phyloP scores from a whole-genome alignment of 2,797 vertebrate genomes.

The Peromyscus eremicus region DNA sequence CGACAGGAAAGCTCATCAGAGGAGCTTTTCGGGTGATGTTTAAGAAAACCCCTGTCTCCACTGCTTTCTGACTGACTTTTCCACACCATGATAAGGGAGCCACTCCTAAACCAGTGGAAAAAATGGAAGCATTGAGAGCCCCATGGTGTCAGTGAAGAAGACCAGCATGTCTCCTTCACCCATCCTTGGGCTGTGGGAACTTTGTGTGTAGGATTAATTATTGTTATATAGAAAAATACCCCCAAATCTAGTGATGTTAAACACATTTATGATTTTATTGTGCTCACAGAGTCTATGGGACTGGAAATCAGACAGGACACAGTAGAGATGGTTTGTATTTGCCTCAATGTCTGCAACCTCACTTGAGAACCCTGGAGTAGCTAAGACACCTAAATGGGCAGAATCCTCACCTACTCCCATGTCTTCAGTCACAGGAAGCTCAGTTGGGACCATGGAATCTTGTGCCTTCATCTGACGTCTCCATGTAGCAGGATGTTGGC shows the following conservation, averaged over 20 bases:
- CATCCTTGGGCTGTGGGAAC: neutral
- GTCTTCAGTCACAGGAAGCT: neutral
- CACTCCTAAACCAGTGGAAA: neutral
- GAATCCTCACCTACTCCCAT: neutral
- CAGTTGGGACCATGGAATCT: neutral
- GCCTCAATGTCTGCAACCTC: neutral
- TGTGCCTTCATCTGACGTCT: neutral
- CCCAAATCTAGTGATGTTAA: neutral
- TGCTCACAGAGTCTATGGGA: neutral
- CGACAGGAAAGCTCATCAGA: neutral
- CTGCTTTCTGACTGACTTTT: slow-evolving; percentile 28
- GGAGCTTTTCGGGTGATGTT: neutral
- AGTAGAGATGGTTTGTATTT: neutral
- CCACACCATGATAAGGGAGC: neutral
- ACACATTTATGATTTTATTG: neutral
- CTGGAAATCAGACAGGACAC: neutral
- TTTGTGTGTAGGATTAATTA: neutral
- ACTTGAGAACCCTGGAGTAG: neutral
- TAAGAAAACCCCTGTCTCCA: neutral
- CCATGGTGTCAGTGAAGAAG: neutral
- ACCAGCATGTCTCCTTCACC: neutral
- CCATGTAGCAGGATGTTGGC: neutral
- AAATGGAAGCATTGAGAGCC: neutral
- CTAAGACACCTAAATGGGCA: neutral
- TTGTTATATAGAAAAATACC: neutral